These are phyloP conservation scores for Pomatorhinus ruficollis DNA, from an alignment of 2,113 vertebrate genomes.

Conservation along the genomic window DNA sequence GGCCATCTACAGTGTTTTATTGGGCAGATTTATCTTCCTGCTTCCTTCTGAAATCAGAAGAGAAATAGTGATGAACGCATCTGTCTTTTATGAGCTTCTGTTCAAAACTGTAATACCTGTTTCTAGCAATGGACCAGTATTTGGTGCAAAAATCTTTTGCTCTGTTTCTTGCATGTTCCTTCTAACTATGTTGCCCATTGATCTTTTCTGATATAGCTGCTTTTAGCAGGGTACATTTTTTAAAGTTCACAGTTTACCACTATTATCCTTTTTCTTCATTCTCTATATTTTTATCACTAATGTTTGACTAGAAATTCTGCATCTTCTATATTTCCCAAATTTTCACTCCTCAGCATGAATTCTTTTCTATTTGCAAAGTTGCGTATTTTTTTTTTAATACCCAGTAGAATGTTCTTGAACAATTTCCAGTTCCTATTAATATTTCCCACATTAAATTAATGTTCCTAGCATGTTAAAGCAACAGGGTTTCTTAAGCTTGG, in stretches of 20 bases:
- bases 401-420: conserved; percentile 56
- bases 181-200: neutral
- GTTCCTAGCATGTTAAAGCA: conserved; percentile 2
- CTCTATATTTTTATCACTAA: neutral
- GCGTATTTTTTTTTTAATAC: neutral
- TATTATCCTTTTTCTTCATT: neutral
- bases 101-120: neutral
- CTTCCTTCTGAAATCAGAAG: neutral
- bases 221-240: neutral
- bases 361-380: neutral
- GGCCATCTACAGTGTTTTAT: neutral
- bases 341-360: neutral
- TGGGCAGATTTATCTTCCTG: neutral
- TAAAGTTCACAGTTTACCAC: accelerated
- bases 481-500: neutral
- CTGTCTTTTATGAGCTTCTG: neutral
- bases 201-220: neutral
- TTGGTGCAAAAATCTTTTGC: neutral
- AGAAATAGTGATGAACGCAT: neutral
- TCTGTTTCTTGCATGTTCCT: neutral
- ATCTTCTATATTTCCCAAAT: neutral
- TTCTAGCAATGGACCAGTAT: neutral
- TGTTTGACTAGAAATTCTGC: neutral
- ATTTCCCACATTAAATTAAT: conserved; percentile 48
- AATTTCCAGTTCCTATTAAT: conserved; percentile 63